These are phyloP conservation scores for Icerya purchasi DNA, from an alignment of 2,888 invertebrate genomes.

Conservation along the genomic window DNA sequence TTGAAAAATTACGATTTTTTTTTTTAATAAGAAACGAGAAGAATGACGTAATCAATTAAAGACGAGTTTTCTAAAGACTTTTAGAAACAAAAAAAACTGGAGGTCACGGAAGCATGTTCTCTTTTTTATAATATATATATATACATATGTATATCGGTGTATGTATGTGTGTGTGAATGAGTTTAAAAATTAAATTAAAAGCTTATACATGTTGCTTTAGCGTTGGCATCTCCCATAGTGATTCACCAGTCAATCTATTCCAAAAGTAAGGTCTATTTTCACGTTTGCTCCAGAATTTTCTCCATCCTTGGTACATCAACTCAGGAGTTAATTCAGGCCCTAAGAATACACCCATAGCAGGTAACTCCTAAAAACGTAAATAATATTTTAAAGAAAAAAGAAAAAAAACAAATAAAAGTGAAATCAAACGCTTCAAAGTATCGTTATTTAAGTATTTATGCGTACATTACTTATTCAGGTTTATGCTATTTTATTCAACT, in stretches of 20 bases:
- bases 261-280: constrained; percentile 90
- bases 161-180: no score
- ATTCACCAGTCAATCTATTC: constrained; percentile 87
- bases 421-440: background rate
- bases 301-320: constrained; percentile 73
- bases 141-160: no score
- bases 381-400: constrained; percentile 3
- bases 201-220: constrained; percentile 37
- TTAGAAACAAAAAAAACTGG: no score
- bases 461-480: constrained; percentile 5
- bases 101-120: no score
- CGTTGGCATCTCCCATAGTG: constrained; percentile 91
- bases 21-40: no score
- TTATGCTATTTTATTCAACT: no score
- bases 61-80: no score
- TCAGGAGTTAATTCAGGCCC: constrained; percentile 38
- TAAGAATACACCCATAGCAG: constrained; percentile 23
- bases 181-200: no score
- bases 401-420: no score
- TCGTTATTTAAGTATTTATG: background rate
- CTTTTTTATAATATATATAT: no score
- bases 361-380: constrained; percentile 19
- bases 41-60: no score
- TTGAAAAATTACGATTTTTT: no score
- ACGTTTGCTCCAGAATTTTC: constrained; percentile 87